Evolutionary conservation across 2,888 invertebrate genomes (phyloP), one percentile per base, ranked within the genome.

Genomic region (Drosophila yooni): DNA sequence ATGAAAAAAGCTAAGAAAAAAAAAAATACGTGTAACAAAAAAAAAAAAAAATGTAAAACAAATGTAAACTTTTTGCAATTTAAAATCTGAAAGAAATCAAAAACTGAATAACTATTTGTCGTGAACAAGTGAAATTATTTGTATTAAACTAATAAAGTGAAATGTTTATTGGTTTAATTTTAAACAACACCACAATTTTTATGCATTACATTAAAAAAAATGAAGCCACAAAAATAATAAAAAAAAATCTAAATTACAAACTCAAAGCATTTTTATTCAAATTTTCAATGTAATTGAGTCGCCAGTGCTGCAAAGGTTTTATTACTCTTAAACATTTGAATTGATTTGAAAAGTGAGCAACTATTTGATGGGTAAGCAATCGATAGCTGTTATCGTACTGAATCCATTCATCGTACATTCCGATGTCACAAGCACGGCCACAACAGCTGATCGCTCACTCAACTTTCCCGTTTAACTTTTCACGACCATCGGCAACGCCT

Each of bases 111-210:
- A 83, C 68, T 75, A 79, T 61, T 80, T 80, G 80, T 80, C 81
- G 81, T 81, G 57, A 77, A 65, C 60, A 77, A 80, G 77, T 79
- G 65, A 78, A 80, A 80, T 78, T 83, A 87, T 84, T 87, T 83
- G 84, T 87, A 84, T 85, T 77, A 63, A 81, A 77, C 86, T 88
- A 88, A 83, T 85, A 78, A 83, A 85, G 72, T 88, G 62, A 83
- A 81, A 78, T 80, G 88, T 85, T 83, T 85, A 88, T 81, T 81
- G 83, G 86, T 85, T 88, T 88, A 81, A 74, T 84, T 85, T 87
- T 81, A 74, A 76, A 71, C 53, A 79, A 81, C 79, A 80, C 69
- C 75, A 82, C 82, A 72, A 83, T 87, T 83, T 83, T 87, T 84
- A 84, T 84, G 83, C 88, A 84, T 82, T 84, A 84, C 74, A 83